Percentiles rank a stretch among this genome's conserved stretches.
These are phyloP conservation scores for Mus caroli DNA, from an alignment of 2,797 vertebrate species.

Conservation along the genomic window DNA sequence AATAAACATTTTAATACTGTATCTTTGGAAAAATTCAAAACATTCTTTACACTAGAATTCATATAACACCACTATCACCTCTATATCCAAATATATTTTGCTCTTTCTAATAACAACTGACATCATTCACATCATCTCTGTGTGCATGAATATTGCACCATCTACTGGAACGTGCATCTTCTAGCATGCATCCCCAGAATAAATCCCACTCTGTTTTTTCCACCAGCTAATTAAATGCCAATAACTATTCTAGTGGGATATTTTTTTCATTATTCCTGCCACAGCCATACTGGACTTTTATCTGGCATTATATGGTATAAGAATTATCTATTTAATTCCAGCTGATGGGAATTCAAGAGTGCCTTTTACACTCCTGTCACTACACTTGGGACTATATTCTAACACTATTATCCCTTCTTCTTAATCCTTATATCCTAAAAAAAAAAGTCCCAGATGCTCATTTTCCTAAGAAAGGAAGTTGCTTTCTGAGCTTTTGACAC, in stretches of 20 bases:
- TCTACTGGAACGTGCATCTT: neutral
- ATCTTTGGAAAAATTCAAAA: neutral
- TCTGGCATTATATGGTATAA: neutral
- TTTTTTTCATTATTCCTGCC: neutral
- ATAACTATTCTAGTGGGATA: neutral
- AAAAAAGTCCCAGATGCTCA: no score
- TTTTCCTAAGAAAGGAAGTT: no score
- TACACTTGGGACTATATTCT: no score
- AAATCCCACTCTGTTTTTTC: neutral
- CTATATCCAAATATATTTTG: no score
- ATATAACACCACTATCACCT: neutral
- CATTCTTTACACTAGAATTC: neutral
- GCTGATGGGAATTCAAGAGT: neutral
- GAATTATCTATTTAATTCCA: neutral
- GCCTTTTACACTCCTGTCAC: neutral
- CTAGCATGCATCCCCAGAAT: neutral
- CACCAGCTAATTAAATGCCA: neutral
- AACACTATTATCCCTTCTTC: no score
- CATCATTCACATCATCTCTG: neutral
- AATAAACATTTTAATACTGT: neutral
- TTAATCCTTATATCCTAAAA: no score
- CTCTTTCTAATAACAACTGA: neutral
- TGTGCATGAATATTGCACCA: neutral
- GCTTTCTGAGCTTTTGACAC: no score
- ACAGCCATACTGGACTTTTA: neutral